Conservation (phyloP, 2,888 invertebrate genomes). For the Athalia cordata region DNA sequence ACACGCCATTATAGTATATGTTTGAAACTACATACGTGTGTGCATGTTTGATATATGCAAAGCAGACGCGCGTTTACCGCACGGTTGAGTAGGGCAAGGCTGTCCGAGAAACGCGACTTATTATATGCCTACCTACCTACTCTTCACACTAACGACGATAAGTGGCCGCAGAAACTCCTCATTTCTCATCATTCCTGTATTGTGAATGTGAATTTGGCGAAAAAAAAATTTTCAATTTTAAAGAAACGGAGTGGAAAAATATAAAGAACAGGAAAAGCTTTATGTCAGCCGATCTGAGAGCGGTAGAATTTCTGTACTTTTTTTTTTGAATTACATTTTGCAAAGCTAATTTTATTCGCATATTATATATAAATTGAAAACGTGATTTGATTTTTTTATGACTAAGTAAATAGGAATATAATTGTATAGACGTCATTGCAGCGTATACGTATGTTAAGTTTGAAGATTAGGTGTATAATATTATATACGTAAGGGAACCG, state of each 20-base stretch:
- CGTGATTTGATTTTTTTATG: too few species aligned
- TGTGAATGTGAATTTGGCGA: too few species aligned
- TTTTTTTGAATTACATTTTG: not conserved
- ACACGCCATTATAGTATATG: too few species aligned
- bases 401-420: too few species aligned
- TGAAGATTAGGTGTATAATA: not conserved
- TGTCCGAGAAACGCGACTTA: not conserved
- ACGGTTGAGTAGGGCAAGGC: constrained; percentile 41
- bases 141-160: not conserved
- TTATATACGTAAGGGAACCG: not conserved
- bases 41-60: constrained; percentile 24
- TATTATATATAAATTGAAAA: not conserved
- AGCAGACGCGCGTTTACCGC: constrained; percentile 7
- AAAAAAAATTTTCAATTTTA: too few species aligned
- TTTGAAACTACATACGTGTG: not conserved
- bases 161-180: too few species aligned
- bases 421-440: not conserved
- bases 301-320: constrained; percentile 13
- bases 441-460: not conserved
- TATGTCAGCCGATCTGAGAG: not conserved
- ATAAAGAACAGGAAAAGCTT: too few species aligned
- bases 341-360: not conserved
- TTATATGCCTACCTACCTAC: not conserved
- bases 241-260: too few species aligned
- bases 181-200: too few species aligned